A percentile compares a stretch with the other conserved stretches of the same genome.
Evolutionary conservation across 2,888 invertebrate species (phyloP).

Genomic region (Aradus depressus): DNA sequence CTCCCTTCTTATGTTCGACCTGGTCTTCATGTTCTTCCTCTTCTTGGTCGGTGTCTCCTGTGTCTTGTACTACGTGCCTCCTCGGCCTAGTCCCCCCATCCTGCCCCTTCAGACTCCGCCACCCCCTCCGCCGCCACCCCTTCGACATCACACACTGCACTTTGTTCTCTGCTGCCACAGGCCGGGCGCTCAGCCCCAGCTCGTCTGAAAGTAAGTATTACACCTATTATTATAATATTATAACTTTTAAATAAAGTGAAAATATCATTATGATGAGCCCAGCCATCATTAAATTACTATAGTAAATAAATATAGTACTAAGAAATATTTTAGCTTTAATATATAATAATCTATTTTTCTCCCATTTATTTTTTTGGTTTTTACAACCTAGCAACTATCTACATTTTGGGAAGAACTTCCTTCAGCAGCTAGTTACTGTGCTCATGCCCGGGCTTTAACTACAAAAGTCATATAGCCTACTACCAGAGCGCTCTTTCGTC

Average conservation of each 20-base stretch:
- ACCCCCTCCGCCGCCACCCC: constrained; percentile 36
- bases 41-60: constrained; percentile 75
- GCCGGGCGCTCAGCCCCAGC: constrained; percentile 22
- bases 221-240: neutral
- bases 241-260: neutral
- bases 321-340: too few relatives aligned
- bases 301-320: neutral
- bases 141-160: constrained; percentile 19
- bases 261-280: neutral
- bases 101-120: constrained; percentile 40
- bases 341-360: too few relatives aligned
- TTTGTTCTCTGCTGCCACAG: constrained; percentile 25
- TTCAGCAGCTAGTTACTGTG: too few relatives aligned
- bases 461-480: too few relatives aligned
- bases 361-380: too few relatives aligned
- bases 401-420: too few relatives aligned
- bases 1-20: constrained; percentile 78
- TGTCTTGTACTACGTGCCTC: constrained; percentile 69
- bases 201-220: constrained; percentile 24
- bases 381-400: too few relatives aligned
- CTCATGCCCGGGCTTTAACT: too few relatives aligned
- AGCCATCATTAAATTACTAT: too few relatives aligned
- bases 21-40: constrained; percentile 76
- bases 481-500: too few relatives aligned
- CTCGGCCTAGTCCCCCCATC: constrained; percentile 38